Conservation (phyloP, 2,113 vertebrate species). For the Halichoerus grypus region DNA sequence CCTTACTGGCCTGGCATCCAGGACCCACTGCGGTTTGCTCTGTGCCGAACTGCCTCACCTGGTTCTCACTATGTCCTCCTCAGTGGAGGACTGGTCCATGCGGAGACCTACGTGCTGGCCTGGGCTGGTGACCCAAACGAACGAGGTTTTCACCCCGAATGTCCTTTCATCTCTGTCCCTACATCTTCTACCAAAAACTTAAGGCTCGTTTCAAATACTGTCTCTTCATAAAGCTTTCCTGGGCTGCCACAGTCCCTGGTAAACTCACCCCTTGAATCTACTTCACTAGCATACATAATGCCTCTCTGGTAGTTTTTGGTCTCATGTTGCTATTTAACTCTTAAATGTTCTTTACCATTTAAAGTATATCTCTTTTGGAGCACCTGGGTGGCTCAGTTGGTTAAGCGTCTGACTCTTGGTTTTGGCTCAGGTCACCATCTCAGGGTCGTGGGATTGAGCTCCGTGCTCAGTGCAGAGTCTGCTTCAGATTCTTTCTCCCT, state of each 20-base stretch:
- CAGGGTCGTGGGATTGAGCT: not conserved
- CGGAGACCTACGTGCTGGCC: not conserved
- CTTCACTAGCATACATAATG: not conserved
- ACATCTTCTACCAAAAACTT: not conserved
- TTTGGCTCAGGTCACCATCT: not conserved
- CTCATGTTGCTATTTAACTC: not conserved
- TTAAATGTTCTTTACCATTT: not conserved
- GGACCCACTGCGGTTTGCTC: not conserved
- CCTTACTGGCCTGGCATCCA: not conserved
- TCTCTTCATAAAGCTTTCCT: not conserved
- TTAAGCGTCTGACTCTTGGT: not conserved
- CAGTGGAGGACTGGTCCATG: rapidly evolving
- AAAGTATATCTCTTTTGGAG: not conserved
- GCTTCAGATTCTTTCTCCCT: not conserved
- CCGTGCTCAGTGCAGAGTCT: not conserved
- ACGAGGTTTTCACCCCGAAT: not conserved
- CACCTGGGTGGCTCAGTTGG: not conserved
- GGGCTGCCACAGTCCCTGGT: not conserved
- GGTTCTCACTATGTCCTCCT: not conserved
- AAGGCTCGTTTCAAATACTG: not conserved
- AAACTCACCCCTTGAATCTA: not conserved
- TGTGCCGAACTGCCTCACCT: not conserved
- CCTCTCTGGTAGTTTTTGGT: not conserved
- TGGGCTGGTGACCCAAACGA: not conserved
- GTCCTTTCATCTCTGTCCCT: not conserved